Conservation (phyloP, 1,140 invertebrate species). For the Harlomillsia oculata region DNA sequence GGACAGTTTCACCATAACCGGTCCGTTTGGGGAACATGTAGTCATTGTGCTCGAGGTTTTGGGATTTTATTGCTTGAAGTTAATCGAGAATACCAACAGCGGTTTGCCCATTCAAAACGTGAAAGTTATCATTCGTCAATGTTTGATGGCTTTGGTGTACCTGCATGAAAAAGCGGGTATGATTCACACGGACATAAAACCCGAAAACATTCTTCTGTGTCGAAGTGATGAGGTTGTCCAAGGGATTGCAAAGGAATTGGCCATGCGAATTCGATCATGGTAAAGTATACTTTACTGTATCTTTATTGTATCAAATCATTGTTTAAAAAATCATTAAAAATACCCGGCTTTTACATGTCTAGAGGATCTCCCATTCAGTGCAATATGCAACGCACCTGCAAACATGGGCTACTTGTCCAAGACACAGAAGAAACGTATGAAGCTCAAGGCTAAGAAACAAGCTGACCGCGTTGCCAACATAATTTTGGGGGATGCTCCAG, state of each 20-base stretch:
- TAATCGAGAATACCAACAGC: constrained; percentile 93
- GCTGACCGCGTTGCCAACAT: neutral
- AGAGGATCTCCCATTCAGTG: too few relatives aligned
- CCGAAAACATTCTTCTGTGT: constrained; percentile 95
- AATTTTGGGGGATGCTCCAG: too few relatives aligned
- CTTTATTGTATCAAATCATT: too few relatives aligned
- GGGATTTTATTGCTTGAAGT: constrained; percentile 91
- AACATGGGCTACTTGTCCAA: neutral
- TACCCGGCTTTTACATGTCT: too few relatives aligned
- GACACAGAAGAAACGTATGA: neutral
- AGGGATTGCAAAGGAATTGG: too few relatives aligned
- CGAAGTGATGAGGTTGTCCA: too few relatives aligned
- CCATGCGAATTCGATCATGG: too few relatives aligned
- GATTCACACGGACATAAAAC: constrained; percentile 99
- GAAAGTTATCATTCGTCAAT: constrained; percentile 84
- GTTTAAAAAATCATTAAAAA: too few relatives aligned
- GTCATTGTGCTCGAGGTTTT: constrained; percentile 96
- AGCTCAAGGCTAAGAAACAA: too few relatives aligned
- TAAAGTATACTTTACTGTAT: too few relatives aligned
- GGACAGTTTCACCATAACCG: constrained; percentile 96
- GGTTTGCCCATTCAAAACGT: constrained; percentile 93
- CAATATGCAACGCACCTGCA: too few relatives aligned
- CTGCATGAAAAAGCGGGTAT: constrained; percentile 94
- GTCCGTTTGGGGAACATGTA: constrained; percentile 88
- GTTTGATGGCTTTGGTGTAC: constrained; percentile 87